Percentiles rank a stretch among this genome's conserved stretches.
Evolutionary conservation across 1,140 invertebrate genomes (phyloP).

Genomic region (Drosophila novamexicana): DNA sequence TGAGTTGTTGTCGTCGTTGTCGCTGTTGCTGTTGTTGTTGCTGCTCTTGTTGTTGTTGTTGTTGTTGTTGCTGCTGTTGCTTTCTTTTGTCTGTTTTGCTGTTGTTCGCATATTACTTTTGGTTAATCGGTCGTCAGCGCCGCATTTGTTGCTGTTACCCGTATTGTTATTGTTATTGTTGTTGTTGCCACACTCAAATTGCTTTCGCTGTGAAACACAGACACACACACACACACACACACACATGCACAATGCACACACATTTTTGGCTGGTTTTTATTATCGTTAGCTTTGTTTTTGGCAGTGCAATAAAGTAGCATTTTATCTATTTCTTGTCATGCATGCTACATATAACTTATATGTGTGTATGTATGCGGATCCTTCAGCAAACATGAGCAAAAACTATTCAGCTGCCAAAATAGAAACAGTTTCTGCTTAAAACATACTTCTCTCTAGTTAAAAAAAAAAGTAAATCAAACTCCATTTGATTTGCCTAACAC

Average conservation of each 20-base stretch:
- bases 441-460: not conserved
- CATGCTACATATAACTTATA: constrained; percentile 27
- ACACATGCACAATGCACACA: constrained; percentile 43
- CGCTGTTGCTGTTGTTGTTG: constrained; percentile 20
- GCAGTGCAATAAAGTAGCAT: constrained; percentile 66
- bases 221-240: constrained; percentile 22
- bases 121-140: constrained; percentile 55
- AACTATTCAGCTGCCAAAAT: too few species aligned
- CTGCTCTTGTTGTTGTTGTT: constrained; percentile 42
- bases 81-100: constrained; percentile 44
- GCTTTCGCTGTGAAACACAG: constrained; percentile 51
- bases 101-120: constrained; percentile 65
- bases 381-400: too few species aligned
- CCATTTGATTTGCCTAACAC: not conserved
- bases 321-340: constrained; percentile 49
- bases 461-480: not conserved
- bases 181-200: constrained; percentile 54
- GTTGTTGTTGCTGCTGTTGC: constrained; percentile 51
- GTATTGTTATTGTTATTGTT: constrained; percentile 20
- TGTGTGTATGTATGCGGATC: not conserved
- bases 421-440: too few species aligned
- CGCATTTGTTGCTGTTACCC: constrained; percentile 21
- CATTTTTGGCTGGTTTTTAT: constrained; percentile 28
- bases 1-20: constrained; percentile 71
- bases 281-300: constrained; percentile 39